Evolutionary conservation across 2,888 invertebrate species (phyloP).

Genomic region (Ophion costatus): DNA sequence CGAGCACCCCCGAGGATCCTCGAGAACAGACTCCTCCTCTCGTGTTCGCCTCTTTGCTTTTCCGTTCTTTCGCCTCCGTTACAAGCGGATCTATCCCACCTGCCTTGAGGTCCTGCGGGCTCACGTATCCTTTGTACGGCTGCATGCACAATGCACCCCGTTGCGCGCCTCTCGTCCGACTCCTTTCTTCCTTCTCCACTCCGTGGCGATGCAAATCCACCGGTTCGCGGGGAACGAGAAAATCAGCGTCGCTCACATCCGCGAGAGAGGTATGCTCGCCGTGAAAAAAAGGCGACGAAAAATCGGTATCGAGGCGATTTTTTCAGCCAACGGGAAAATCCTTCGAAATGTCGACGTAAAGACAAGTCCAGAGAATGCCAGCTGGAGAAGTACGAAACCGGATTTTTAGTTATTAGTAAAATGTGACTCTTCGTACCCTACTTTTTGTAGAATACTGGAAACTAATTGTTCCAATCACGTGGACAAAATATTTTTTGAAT

Average conservation of each 20-base stretch:
- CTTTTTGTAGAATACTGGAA: no score
- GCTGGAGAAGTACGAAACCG: no score
- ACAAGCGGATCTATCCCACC: slow-evolving; percentile 57
- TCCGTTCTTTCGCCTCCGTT: slow-evolving; percentile 31
- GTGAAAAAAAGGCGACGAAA: not conserved
- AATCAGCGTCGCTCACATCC: slow-evolving; percentile 21
- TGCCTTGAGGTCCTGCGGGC: slow-evolving; percentile 6
- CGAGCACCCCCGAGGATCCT: slow-evolving; percentile 23
- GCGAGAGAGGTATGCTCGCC: not conserved
- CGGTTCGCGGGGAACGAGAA: slow-evolving; percentile 22
- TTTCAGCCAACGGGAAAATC: not conserved
- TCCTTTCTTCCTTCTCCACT: slow-evolving; percentile 14
- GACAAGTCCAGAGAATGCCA: no score
- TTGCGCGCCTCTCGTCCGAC: slow-evolving; percentile 7
- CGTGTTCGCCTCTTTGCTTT: slow-evolving; percentile 39
- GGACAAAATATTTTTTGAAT: no score
- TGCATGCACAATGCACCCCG: slow-evolving; percentile 3
- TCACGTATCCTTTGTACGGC: slow-evolving; percentile 10
- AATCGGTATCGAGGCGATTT: not conserved
- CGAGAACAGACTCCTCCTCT: not conserved
- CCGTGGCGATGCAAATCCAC: slow-evolving; percentile 57
- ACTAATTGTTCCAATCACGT: no score
- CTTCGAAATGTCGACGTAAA: not conserved
- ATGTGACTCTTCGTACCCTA: no score
- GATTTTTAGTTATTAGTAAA: no score